phyloP scores from a whole-genome alignment of 2,113 vertebrate genomes.

The Pseudopodoces humilis region DNA sequence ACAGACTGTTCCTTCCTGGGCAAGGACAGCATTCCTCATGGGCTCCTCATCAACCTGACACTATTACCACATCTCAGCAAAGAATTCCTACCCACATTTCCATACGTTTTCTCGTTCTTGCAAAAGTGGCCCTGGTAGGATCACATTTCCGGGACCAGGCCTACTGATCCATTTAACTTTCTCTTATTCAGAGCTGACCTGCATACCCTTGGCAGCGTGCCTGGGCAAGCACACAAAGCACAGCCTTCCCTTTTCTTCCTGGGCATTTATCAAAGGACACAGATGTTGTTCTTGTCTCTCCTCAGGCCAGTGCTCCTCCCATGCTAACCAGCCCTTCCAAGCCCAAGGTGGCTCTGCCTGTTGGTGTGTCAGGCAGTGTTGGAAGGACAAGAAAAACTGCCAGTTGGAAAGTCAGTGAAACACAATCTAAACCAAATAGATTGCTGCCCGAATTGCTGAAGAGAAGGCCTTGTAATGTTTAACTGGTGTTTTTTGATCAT shows the following conservation, averaged over 20 bases:
- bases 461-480: background rate
- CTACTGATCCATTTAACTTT: background rate
- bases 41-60: background rate
- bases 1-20: constrained; percentile 12
- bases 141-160: background rate
- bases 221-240: background rate
- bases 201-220: background rate
- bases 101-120: background rate
- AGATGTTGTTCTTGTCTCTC: background rate
- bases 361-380: background rate
- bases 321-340: background rate
- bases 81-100: background rate
- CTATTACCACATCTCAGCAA: constrained; percentile 6
- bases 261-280: background rate
- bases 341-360: background rate
- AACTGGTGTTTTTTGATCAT: rapidly evolving
- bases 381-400: background rate
- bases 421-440: background rate
- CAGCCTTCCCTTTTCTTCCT: background rate
- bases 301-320: background rate
- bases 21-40: constrained; percentile 11
- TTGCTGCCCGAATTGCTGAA: background rate
- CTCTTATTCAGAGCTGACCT: constrained; percentile 12
- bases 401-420: background rate
- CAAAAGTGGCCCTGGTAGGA: background rate